phyloP scores from a whole-genome alignment of 2,797 vertebrate species.

The Eospalax fontanierii region DNA sequence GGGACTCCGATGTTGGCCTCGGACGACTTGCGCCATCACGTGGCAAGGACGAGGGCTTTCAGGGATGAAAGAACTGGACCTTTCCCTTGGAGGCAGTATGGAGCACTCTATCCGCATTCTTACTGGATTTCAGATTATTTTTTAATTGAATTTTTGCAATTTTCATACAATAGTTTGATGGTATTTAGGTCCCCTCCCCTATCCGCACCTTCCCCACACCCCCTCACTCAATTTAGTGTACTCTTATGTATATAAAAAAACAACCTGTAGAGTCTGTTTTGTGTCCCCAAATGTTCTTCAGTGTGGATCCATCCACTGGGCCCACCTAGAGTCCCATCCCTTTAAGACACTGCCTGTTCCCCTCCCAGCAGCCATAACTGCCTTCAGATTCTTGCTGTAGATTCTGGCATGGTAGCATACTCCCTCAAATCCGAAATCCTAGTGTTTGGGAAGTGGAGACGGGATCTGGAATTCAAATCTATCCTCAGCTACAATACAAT shows the following conservation, averaged over 20 bases:
- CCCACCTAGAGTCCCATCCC: neutral
- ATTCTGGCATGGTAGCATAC: neutral
- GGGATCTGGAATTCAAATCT: neutral
- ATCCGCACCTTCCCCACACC: no score
- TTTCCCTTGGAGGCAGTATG: neutral
- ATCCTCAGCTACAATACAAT: neutral
- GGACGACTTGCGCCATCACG: neutral
- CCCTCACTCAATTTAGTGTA: no score
- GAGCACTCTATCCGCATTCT: neutral
- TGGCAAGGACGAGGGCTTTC: neutral
- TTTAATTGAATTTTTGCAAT: no score
- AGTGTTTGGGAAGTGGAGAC: neutral
- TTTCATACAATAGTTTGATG: no score
- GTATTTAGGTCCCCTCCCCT: no score
- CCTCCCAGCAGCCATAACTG: no score
- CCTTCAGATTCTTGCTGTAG: neutral
- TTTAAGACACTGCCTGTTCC: no score
- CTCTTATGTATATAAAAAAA: no score
- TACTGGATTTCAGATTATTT: neutral
- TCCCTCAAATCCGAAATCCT: neutral
- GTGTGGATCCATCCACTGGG: neutral
- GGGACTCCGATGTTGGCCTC: neutral
- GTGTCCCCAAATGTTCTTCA: no score
- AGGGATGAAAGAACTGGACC: neutral
- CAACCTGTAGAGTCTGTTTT: no score